phyloP scores from a whole-genome alignment of 2,797 vertebrate species.

The Bradypodion pumilum region DNA sequence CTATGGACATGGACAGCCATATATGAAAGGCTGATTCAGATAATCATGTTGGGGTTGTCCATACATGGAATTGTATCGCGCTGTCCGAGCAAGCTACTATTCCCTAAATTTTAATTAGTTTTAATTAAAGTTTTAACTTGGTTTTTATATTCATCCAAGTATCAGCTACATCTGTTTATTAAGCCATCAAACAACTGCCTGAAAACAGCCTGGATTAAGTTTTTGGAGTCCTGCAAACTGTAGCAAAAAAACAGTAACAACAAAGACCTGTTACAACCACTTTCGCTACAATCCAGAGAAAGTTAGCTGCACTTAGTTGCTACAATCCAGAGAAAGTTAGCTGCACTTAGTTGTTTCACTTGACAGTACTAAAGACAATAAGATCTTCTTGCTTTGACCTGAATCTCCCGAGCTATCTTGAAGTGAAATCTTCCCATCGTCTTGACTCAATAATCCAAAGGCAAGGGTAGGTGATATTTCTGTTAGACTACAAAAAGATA shows the following conservation, averaged over 20 bases:
- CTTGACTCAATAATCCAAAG: neutral
- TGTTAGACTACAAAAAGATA: no score
- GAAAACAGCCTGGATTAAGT: neutral
- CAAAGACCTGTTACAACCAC: no score
- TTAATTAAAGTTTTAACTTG: no score
- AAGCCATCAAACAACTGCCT: neutral
- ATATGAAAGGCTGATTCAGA: neutral
- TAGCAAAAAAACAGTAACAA: neutral
- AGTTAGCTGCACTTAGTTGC: neutral
- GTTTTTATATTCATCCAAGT: neutral
- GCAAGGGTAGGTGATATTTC: no score
- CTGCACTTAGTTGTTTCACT: neutral
- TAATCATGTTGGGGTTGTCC: neutral
- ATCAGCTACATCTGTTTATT: neutral
- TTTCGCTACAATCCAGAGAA: neutral
- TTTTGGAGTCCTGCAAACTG: neutral
- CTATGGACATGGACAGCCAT: no score
- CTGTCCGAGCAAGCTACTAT: neutral
- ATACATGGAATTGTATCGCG: neutral
- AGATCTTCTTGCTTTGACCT: neutral
- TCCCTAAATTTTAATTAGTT: no score
- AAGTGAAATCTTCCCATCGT: no score
- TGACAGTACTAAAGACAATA: neutral
- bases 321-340: neutral
- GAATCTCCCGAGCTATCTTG: neutral